Evolutionary conservation across 2,113 vertebrate species (phyloP), one percentile per base, ranked within the genome.

Genomic region (Hemicordylus capensis): DNA sequence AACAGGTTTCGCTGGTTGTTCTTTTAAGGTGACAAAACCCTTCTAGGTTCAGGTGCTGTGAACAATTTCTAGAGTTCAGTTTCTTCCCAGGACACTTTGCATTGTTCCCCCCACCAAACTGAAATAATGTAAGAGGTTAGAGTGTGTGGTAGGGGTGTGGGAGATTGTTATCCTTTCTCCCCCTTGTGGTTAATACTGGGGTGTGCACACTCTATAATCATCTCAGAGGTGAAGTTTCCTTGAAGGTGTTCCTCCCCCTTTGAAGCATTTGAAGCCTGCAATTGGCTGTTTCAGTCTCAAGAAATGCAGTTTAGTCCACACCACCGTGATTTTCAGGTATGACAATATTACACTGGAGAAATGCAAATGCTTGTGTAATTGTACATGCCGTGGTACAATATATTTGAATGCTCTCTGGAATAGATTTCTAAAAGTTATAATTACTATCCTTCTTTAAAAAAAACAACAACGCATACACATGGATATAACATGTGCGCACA

Each of bases 91-190:
- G 46, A 4, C 10, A 31, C 26, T 67, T 67, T 44, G 56, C 59
- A 46, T 10, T 42, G 28, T 28, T n/a, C 69, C 56, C 31, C 51
- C 67, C n/a, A 73, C 42, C 11, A 56, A 56, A 19, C 22, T 66
- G 31, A 67, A 67, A 66, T 42, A 39, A 42, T 67, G 5, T 26
- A 76, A 31, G 24, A 39, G 15, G 17, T 67, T 37, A 76, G 34
- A 59, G 22, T n/a, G 37, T 64, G 42, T 73, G 42, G 28, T 22
- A 19, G 34, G 31, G 4, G 28, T 46, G 61, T 44, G 69, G 39
- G 37, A 58, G 66, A 44, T 75, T 58, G 31, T 58, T 11, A 28
- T 59, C 63, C 79, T 82, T 48, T 87, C 79, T 81, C 85, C 59
- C 85, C 34, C 80, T 69, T 39, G 79, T 82, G 85, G 85, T 31